Conservation (phyloP, 2,888 invertebrate species). For the Eledone cirrhosa region DNA sequence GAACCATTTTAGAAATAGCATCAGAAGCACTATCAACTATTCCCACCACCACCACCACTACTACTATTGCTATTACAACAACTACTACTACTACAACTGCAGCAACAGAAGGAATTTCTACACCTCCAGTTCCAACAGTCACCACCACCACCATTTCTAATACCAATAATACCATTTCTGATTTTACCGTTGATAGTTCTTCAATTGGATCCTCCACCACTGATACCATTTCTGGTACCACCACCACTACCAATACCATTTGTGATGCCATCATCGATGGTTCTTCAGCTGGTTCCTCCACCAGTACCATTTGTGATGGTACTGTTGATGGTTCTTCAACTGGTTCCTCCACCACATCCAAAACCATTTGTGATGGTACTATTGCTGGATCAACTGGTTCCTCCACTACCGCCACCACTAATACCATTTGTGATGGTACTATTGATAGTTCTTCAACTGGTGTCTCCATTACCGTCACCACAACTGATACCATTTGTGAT, state of each 20-base stretch:
- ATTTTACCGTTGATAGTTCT: too few relatives aligned
- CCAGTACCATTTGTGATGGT: neutral
- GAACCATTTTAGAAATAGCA: neutral
- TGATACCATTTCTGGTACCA: neutral
- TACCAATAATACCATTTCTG: neutral
- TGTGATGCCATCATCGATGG: constrained; percentile 25
- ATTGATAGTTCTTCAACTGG: too few relatives aligned
- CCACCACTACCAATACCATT: neutral
- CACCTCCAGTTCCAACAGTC: too few relatives aligned
- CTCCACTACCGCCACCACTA: too few relatives aligned
- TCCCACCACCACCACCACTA: neutral
- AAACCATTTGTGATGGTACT: too few relatives aligned
- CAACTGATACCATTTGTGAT: too few relatives aligned
- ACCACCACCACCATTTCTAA: neutral
- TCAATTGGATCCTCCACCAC: too few relatives aligned
- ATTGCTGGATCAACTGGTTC: too few relatives aligned
- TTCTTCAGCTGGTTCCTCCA: neutral
- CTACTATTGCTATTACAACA: neutral
- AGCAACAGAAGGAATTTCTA: neutral
- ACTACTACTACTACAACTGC: neutral
- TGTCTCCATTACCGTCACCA: too few relatives aligned
- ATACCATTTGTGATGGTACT: too few relatives aligned
- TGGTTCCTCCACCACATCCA: too few relatives aligned
- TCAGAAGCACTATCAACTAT: neutral
- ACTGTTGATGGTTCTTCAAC: neutral